Evolutionary conservation across 2,888 invertebrate genomes (phyloP).

Genomic region (Anticlea derivata): DNA sequence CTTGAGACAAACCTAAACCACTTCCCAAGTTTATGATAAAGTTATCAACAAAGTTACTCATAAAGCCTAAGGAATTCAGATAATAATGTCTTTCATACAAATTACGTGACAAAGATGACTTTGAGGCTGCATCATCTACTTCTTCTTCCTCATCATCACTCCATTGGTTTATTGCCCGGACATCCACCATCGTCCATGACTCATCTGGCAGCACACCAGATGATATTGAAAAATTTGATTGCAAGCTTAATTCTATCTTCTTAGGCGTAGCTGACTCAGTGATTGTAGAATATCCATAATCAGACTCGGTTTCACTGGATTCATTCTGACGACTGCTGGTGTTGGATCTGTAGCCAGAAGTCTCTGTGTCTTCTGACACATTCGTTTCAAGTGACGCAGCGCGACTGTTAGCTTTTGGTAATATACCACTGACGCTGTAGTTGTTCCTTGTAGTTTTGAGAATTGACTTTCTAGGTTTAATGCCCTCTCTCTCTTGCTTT

Average conservation of each 20-base stretch:
- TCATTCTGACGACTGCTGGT: conserved; percentile 71
- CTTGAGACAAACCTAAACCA: conserved; percentile 82
- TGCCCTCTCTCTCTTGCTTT: conserved; percentile 48
- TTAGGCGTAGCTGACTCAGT: conserved; percentile 84
- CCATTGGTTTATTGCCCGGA: conserved; percentile 64
- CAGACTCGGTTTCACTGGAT: conserved; percentile 82
- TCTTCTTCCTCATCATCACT: conserved; percentile 73
- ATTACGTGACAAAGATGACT: conserved; percentile 57
- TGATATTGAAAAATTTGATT: conserved; percentile 60
- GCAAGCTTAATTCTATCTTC: conserved; percentile 72
- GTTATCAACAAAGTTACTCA: conserved; percentile 87
- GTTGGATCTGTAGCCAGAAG: conserved; percentile 83
- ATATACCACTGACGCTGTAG: conserved; percentile 48
- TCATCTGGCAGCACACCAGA: conserved; percentile 80
- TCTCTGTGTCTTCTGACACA: conserved; percentile 69
- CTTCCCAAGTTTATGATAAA: conserved; percentile 85
- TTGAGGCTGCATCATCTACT: conserved; percentile 53
- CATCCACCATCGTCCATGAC: conserved; percentile 75
- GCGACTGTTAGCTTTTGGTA: conserved; percentile 36
- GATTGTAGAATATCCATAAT: conserved; percentile 86
- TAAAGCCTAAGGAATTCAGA: conserved; percentile 87
- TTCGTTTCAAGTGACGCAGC: conserved; percentile 28
- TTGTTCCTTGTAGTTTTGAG: conserved; percentile 59
- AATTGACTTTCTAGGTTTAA: conserved; percentile 65
- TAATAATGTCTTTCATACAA: conserved; percentile 78